Percentiles rank a stretch among this genome's conserved stretches.
Evolutionary conservation across 2,888 invertebrate species (phyloP).

Genomic region (Synergus umbraculus): DNA sequence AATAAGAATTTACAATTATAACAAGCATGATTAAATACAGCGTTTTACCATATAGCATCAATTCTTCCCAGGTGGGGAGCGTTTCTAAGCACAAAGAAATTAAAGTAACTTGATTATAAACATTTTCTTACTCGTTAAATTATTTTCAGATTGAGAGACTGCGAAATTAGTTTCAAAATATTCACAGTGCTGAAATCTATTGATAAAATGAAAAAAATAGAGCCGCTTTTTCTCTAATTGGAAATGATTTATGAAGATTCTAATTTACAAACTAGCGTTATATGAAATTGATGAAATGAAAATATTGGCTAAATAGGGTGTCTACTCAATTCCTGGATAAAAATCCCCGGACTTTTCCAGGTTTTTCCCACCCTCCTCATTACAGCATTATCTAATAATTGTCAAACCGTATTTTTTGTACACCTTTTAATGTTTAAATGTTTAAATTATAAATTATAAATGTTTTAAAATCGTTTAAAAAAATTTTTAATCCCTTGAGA

Average conservation of each 20-base stretch:
- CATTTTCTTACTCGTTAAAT: background rate
- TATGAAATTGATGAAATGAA: constrained; percentile 31
- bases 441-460: too few relatives aligned
- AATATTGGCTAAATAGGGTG: background rate
- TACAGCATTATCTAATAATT: too few relatives aligned
- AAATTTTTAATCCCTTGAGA: too few relatives aligned
- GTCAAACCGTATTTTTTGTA: too few relatives aligned
- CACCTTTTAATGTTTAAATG: too few relatives aligned
- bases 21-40: constrained; percentile 63
- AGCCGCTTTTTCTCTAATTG: constrained; percentile 13
- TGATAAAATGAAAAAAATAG: background rate
- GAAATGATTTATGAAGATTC: background rate
- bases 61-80: constrained; percentile 77
- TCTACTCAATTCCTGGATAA: too few relatives aligned
- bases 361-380: too few relatives aligned
- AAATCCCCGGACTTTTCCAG: too few relatives aligned
- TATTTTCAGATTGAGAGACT: background rate
- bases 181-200: background rate
- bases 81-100: constrained; percentile 73
- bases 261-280: background rate
- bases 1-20: constrained; percentile 50
- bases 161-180: background rate
- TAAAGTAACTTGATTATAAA: constrained; percentile 47
- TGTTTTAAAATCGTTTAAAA: too few relatives aligned
- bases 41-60: constrained; percentile 76